Base-by-base conservation (phyloP, 2,888 invertebrate species). In the Glyphotaelius pellucidus region DNA sequence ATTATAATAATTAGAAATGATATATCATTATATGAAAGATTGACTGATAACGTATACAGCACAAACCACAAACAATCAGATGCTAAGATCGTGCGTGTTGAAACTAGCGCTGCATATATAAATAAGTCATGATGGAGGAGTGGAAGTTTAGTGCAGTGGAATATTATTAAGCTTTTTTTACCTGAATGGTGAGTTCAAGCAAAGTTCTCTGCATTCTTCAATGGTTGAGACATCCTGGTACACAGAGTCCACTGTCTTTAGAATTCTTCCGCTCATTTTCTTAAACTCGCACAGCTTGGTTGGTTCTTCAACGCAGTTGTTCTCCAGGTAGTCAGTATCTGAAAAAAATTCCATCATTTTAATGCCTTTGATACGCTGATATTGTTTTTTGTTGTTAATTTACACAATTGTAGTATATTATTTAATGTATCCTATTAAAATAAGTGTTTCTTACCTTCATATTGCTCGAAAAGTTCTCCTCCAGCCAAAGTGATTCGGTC, bases 241-340 rank as follows among this genome's bases (percentile, higher is more conserved):
- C 38, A 99, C 98, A 3, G 98, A 98, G 94, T 99, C 99, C 88
- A 99, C 99, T 0, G 99, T 99, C 95, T 99, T 99, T 93, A 99
- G 95, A 94, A 99, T 99, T 94, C 98, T 97, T 25, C 98, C 98
- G 83, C 97, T 97, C 95, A 98, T 97, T 95, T 98, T 98, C 95
- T 98, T 98, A 96, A 99, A 99, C 95, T 99, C 99, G 95, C 99
- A 99, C 93, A 99, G 96, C 95, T 98, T 98, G 89, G 98, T 98
- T n/a, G 99, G 98, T 94, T 99, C 99, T 94, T 98, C 98, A 79
- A 98, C 98, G 95, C 98, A 99, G 95, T 98, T 98, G 95, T 98
- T 99, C 95, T 99, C 98, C 96, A 99, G 96, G 95, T 98, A 99
- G 95, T 99, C 98, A 94, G 97, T 95, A 93, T 96, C 96, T 96